Evolutionary conservation across 2,797 vertebrate genomes (phyloP).

Genomic region (Enteromius radiatus): DNA sequence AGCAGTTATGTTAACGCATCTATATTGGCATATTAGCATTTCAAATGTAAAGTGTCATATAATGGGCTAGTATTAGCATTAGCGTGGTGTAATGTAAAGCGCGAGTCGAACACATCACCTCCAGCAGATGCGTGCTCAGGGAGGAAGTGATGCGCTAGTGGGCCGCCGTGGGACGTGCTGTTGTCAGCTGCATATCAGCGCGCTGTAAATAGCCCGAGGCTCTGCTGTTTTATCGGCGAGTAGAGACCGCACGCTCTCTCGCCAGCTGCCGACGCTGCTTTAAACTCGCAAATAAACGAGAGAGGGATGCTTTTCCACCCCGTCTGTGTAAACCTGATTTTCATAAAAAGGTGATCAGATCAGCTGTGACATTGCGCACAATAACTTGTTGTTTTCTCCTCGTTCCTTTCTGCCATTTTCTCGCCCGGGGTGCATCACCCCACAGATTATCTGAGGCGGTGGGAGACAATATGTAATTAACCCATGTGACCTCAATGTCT

Average conservation of each 20-base stretch:
- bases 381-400: constrained; percentile 48
- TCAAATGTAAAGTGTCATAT: constrained; percentile 49
- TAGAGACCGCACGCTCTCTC: constrained; percentile 62
- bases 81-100: constrained; percentile 58
- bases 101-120: constrained; percentile 46
- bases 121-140: constrained; percentile 63
- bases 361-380: constrained; percentile 58
- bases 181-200: constrained; percentile 70
- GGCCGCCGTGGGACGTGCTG: constrained; percentile 60
- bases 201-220: constrained; percentile 69
- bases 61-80: constrained; percentile 47
- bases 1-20: constrained; percentile 48
- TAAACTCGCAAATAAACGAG: constrained; percentile 65
- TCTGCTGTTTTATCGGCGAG: constrained; percentile 64
- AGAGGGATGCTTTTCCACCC: constrained; percentile 38
- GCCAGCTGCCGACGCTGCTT: constrained; percentile 65
- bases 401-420: constrained; percentile 26
- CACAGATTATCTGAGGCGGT: constrained; percentile 82
- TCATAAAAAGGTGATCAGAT: constrained; percentile 68
- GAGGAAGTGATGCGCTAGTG: constrained; percentile 54
- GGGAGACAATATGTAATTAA: constrained; percentile 91
- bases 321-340: constrained; percentile 60
- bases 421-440: constrained; percentile 80
- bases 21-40: constrained; percentile 36
- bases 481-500: constrained; percentile 83